phyloP scores from a whole-genome alignment of 2,888 invertebrate genomes.

The Nowickia ferox region DNA sequence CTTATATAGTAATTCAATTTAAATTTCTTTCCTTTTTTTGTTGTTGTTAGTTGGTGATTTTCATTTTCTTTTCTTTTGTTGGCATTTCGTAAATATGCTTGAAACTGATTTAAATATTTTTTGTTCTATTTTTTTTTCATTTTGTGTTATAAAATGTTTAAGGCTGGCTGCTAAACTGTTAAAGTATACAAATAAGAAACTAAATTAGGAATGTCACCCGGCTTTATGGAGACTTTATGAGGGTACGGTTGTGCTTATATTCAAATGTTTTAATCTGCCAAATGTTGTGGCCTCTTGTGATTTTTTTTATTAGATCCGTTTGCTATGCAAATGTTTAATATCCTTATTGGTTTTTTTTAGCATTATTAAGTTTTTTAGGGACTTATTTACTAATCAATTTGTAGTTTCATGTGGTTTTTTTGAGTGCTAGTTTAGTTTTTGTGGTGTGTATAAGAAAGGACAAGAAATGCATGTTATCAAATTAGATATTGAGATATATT shows the following conservation, averaged over 20 bases:
- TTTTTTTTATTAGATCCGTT: constrained; percentile 46
- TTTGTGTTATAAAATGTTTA: neutral
- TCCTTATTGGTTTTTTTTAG: constrained; percentile 3
- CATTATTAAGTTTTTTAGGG: constrained; percentile 22
- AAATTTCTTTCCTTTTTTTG: constrained; percentile 8
- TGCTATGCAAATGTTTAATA: constrained; percentile 60
- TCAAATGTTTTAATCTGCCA: constrained; percentile 51
- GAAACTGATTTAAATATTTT: constrained; percentile 44
- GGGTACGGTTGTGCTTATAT: constrained; percentile 40
- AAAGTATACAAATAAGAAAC: neutral
- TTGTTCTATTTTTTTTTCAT: neutral
- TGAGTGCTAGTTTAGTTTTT: constrained; percentile 5
- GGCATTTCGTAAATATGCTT: constrained; percentile 49
- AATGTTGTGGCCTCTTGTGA: constrained; percentile 35
- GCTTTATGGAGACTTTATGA: neutral
- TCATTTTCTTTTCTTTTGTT: neutral
- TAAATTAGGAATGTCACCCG: neutral
- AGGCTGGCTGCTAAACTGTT: neutral
- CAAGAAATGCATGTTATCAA: constrained; percentile 3
- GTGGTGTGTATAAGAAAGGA: neutral
- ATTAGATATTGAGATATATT: neutral
- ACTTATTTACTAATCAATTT: constrained; percentile 35
- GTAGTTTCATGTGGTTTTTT: constrained; percentile 35
- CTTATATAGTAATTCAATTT: neutral
- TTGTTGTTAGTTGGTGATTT: neutral